Base-by-base conservation (phyloP, 2,888 invertebrate genomes). In the Pristionchus exspectatus region DNA sequence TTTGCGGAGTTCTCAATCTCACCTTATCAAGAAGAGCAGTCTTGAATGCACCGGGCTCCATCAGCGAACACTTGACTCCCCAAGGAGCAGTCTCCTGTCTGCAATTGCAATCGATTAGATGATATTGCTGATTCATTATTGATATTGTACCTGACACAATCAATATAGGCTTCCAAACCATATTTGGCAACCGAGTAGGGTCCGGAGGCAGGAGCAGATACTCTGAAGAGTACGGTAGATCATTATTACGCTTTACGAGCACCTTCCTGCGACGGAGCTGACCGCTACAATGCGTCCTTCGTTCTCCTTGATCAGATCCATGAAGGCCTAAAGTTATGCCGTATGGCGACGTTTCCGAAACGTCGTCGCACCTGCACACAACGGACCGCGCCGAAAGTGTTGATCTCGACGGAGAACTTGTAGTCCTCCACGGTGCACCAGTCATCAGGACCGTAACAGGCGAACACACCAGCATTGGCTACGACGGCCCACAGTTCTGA, bases 391-490 rank as follows among this genome's bases (percentile, higher is more conserved):
- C 98, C 98, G 91, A 97, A 95, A n/a, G 98, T 95, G 96, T 98
- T 98, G 14, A 98, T 97, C 24, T 96, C 95, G 21, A 95, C 91
- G 18, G 95, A 97, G 94, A 97, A 96, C 95, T 93, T 96, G 95
- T 97, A 96, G 93, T 97, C 97, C 77, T 97, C 97, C 95, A 97
- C 96, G 0, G 97, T 97, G 95, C 97, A 97, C 97, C 98, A 98
- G 95, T 98, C 98, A 94, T 97, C 97, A 95, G 98, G 97, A 0
- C 98, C 98, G 94, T 97, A 97, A 74, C 97, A 97, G 30, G 92
- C 92, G 97, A 98, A 97, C 0, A 98, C 96, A 0, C 97, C 98
- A 0, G 98, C 98, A 95, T 98, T 97, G 96, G 98, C 98, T 74
- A 98, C 97, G 90, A 98, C 96, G 86, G 97, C 97, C 98, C 98